Evolutionary conservation across 2,113 vertebrate species (phyloP).

Genomic region (Elgaria multicarinata): DNA sequence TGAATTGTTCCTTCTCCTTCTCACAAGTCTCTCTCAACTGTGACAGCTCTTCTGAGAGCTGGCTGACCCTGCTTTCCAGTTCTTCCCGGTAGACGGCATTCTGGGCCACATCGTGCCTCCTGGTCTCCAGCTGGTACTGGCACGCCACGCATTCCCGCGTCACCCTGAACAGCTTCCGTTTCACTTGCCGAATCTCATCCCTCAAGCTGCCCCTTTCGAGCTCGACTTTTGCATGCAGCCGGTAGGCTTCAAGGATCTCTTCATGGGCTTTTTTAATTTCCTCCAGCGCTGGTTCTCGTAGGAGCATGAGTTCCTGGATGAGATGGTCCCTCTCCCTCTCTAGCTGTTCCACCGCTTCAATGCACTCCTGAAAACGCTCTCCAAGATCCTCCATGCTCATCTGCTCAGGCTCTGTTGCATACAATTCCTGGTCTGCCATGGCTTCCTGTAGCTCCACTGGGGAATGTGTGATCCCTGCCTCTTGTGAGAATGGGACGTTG

Average conservation of each 20-base stretch:
- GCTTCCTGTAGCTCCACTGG: slow-evolving; percentile 53
- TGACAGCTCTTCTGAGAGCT: slow-evolving; percentile 81
- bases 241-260: slow-evolving; percentile 83
- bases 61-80: slow-evolving; percentile 77
- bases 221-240: slow-evolving; percentile 82
- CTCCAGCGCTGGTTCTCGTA: slow-evolving; percentile 81
- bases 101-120: slow-evolving; percentile 82
- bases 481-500: neutral
- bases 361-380: slow-evolving; percentile 81
- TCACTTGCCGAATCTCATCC: slow-evolving; percentile 85
- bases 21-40: slow-evolving; percentile 80
- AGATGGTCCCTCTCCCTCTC: slow-evolving; percentile 83
- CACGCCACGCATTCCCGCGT: slow-evolving; percentile 87
- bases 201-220: slow-evolving; percentile 85
- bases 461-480: neutral
- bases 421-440: neutral
- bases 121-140: slow-evolving; percentile 83
- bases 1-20: slow-evolving; percentile 78
- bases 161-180: slow-evolving; percentile 85
- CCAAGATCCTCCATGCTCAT: slow-evolving; percentile 76
- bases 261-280: slow-evolving; percentile 82
- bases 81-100: slow-evolving; percentile 77
- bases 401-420: neutral
- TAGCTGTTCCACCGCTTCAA: slow-evolving; percentile 84
- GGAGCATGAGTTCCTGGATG: slow-evolving; percentile 81